Percentiles rank a stretch among this genome's conserved stretches.
phyloP scores from a whole-genome alignment of 1,140 invertebrate genomes.

The Popillia japonica region DNA sequence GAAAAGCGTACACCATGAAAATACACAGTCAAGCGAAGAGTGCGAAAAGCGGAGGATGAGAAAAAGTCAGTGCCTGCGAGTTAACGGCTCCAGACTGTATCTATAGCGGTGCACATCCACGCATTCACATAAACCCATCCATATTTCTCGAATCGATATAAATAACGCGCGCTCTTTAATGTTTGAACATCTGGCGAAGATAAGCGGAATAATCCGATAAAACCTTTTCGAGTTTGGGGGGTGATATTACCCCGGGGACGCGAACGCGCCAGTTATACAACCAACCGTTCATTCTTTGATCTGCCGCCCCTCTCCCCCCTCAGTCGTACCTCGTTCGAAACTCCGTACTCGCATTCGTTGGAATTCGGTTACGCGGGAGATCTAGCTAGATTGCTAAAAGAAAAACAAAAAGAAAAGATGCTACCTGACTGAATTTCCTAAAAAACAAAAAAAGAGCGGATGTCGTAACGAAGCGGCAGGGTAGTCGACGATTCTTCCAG shows the following conservation, averaged over 20 bases:
- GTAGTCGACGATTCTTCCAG: not conserved
- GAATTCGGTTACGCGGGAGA: not conserved
- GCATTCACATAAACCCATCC: conserved; percentile 37
- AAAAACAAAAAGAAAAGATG: conserved; percentile 4
- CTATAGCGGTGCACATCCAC: not conserved
- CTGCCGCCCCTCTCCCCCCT: conserved; percentile 32
- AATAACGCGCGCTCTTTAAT: conserved; percentile 51
- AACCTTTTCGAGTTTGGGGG: conserved; percentile 46
- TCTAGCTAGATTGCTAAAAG: conserved; percentile 21
- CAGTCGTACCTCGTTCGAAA: conserved; percentile 10
- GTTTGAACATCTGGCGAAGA: conserved; percentile 51
- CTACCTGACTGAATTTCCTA: conserved; percentile 19
- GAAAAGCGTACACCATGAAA: no score
- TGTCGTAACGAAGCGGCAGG: not conserved
- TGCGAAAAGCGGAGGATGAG: no score
- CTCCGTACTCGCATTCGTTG: conserved; percentile 32
- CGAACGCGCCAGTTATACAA: not conserved
- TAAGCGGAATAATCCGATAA: conserved; percentile 54
- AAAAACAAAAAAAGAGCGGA: not conserved
- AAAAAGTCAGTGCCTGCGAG: not conserved
- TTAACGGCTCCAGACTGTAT: no score
- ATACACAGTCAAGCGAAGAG: no score
- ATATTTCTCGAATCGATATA: conserved; percentile 47
- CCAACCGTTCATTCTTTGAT: conserved; percentile 40
- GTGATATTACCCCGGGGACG: conserved; percentile 41